Evolutionary conservation across 2,113 vertebrate genomes (phyloP).

Genomic region (Marmota flaviventris): DNA sequence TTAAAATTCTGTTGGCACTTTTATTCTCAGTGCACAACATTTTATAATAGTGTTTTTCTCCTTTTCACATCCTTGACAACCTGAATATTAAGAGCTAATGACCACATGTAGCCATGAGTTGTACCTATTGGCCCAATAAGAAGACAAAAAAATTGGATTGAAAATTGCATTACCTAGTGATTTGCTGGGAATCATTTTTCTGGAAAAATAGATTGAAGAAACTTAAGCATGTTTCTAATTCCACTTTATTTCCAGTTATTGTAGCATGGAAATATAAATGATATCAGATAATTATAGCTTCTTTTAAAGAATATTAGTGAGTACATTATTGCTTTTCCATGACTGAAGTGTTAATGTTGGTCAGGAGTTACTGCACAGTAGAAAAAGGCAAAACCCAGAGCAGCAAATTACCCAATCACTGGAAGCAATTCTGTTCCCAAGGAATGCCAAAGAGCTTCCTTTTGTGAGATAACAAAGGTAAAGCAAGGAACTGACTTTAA

Average conservation of each 20-base stretch:
- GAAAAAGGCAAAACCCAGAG: not conserved
- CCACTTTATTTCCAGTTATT: not conserved
- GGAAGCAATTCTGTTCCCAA: not conserved
- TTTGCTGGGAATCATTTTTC: constrained; percentile 5
- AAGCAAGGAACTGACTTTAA: not conserved
- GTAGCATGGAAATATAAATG: not conserved
- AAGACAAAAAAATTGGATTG: constrained; percentile 5
- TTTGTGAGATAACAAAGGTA: not conserved
- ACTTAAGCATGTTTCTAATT: not conserved
- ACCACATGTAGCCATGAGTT: not conserved
- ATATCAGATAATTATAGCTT: not conserved
- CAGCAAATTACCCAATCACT: not conserved
- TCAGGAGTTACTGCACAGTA: not conserved
- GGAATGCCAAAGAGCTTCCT: not conserved
- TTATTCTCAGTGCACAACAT: not conserved
- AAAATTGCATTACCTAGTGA: constrained; percentile 6
- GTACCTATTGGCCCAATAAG: not conserved
- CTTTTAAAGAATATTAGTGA: constrained; percentile 13
- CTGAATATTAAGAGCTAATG: not conserved
- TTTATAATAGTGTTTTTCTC: not conserved
- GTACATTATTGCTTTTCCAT: not conserved
- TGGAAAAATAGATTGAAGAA: constrained; percentile 8
- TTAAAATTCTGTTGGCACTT: constrained; percentile 19
- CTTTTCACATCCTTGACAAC: not conserved
- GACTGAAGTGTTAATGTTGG: not conserved